Evolutionary conservation across 2,113 vertebrate genomes (phyloP), one percentile per base, ranked within the genome.

Genomic region (Toxotes chatareus): DNA sequence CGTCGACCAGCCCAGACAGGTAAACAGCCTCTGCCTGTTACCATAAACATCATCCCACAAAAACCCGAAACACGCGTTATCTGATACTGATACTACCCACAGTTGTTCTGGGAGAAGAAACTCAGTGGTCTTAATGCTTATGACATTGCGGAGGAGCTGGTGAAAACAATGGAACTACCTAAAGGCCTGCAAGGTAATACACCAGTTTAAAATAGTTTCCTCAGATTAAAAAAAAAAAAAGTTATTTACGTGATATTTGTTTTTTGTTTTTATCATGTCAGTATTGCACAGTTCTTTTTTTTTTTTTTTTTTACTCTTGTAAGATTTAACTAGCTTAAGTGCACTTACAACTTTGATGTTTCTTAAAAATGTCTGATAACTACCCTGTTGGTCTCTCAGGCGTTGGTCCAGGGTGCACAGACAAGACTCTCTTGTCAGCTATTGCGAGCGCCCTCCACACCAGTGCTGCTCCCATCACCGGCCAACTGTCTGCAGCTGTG

Each of bases 21-120:
- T 99, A 78, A 95, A n/a, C 62, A 10, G 14, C 19, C 44, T 21
- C 44, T 3, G 1, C 5, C 32, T 34, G 1, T 55, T 34, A n/a
- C 27, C 0, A 11, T 57, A 4, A 8, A 55, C 7, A 13, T n/a
- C 38, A 7, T 31, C 1, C 14, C 19, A 3, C 5, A 17, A 14
- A 53, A 56, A 77, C 44, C 23, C 19, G 44, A 60, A 47, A n/a
- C n/a, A 1, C 11, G 0, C 14, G 61, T 70, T 63, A 76, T 71
- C 27, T 60, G 77, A 79, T 3, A 17, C 46, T 23, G 5, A n/a
- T n/a, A n/a, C n/a, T n/a, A n/a, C 71, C 31, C 65, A 53, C 92
- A 99, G 98, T 96, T 99, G 14, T 99, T 99, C 92, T 99, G 98
- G 98, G 98, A 99, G 94, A 99, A 99, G 95, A 99, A 99, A 62